Evolutionary conservation across 2,113 vertebrate species (phyloP).

Genomic region (Sinocyclocheilus anshuiensis): DNA sequence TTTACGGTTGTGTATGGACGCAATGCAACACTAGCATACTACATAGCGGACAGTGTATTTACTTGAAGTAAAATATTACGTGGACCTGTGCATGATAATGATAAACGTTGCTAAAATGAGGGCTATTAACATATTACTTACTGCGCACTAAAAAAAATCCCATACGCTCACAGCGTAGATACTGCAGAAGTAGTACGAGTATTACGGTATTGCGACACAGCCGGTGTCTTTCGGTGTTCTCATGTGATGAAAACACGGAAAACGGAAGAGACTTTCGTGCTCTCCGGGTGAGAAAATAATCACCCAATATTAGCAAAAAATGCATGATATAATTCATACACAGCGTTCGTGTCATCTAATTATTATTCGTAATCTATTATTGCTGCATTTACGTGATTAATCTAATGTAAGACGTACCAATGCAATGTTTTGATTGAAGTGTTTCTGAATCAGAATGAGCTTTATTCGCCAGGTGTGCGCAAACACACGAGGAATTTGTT

Average conservation of each 20-base stretch:
- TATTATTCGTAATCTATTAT: not conserved
- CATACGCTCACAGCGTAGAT: fast-evolving
- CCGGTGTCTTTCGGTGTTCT: not conserved
- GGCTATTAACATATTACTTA: no score
- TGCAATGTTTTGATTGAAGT: not conserved
- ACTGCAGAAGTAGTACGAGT: not conserved
- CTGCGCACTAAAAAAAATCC: not conserved
- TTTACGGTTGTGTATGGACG: not conserved
- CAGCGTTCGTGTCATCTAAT: not conserved
- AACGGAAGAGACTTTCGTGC: conserved; percentile 52
- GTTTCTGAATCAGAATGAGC: not conserved
- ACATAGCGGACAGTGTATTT: no score
- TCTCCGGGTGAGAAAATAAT: conserved; percentile 73
- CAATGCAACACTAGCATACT: not conserved
- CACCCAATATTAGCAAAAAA: conserved; percentile 40
- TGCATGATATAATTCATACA: not conserved
- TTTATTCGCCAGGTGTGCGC: no score
- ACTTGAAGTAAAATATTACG: not conserved
- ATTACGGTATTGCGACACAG: not conserved
- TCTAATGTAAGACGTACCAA: not conserved
- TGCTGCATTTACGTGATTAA: not conserved
- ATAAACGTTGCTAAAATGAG: not conserved
- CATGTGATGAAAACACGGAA: conserved; percentile 51
- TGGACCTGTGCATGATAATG: not conserved
- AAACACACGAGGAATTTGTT: no score